A percentile compares a stretch with the other conserved stretches of the same genome.
Conservation (phyloP, 2,797 vertebrate genomes). For the Chloroceryle inda region DNA sequence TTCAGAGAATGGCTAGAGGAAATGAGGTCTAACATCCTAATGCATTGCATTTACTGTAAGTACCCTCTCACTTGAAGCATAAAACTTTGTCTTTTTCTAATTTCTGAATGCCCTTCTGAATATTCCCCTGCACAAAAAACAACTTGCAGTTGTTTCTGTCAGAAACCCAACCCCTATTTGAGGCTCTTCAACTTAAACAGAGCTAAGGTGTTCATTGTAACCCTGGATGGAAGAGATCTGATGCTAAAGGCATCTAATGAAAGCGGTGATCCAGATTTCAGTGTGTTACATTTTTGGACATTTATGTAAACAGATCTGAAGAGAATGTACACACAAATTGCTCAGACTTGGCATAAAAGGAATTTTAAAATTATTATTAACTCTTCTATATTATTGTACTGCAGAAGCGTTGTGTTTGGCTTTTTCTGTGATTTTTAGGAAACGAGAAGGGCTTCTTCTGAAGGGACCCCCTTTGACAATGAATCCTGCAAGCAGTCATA, state of each 20-base stretch:
- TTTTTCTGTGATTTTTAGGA: neutral
- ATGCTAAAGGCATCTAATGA: neutral
- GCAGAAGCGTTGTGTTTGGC: neutral
- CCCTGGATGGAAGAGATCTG: accelerated
- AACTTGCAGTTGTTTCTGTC: neutral
- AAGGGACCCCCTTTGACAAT: neutral
- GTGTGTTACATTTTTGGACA: neutral
- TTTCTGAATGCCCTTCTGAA: neutral
- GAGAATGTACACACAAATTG: neutral
- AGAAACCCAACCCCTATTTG: neutral
- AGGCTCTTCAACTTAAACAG: neutral
- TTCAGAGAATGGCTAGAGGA: conserved; percentile 78
- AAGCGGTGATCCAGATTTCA: neutral
- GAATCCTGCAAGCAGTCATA: neutral
- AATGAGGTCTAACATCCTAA: conserved; percentile 73
- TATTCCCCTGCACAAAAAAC: neutral
- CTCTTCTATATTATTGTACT: neutral
- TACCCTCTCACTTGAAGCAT: neutral
- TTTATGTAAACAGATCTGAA: neutral
- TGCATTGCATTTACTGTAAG: conserved; percentile 38
- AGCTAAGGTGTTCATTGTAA: neutral
- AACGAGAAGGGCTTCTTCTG: neutral
- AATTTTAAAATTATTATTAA: neutral
- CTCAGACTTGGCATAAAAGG: neutral
- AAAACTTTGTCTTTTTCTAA: conserved; percentile 8